Evolutionary conservation across 2,797 vertebrate species (phyloP).

Genomic region (Sphaeramia orbicularis): DNA sequence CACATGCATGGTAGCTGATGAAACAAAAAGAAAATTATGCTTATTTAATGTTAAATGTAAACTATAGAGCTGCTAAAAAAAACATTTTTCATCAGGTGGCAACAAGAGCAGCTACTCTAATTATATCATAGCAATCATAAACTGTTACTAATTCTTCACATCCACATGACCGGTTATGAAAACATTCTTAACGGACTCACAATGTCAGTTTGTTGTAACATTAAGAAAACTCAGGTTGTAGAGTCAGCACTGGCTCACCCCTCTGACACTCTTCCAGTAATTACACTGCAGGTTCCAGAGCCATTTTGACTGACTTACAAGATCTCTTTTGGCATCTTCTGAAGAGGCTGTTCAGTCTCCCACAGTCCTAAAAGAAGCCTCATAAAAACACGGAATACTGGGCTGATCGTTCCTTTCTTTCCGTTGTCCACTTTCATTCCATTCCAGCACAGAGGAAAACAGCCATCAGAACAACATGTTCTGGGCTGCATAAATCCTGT

Average conservation of each 20-base stretch:
- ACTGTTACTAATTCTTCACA: not conserved
- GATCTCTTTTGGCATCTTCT: constrained; percentile 51
- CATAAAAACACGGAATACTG: constrained; percentile 14
- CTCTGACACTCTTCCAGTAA: not conserved
- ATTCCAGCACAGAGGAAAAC: constrained; percentile 55
- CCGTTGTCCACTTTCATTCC: constrained; percentile 56
- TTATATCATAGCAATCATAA: not conserved
- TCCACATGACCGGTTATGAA: too few species aligned
- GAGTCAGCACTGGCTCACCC: not conserved
- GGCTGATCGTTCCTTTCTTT: constrained; percentile 35
- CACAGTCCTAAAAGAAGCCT: constrained; percentile 35
- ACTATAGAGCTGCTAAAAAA: not conserved
- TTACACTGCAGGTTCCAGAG: constrained; percentile 26
- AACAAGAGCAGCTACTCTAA: not conserved
- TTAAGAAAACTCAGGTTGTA: not conserved
- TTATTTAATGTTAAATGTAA: not conserved
- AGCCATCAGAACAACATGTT: constrained; percentile 73
- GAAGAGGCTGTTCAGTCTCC: constrained; percentile 45
- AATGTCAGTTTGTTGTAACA: not conserved
- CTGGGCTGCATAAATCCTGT: constrained; percentile 41
- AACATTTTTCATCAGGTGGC: not conserved
- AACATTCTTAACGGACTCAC: not conserved
- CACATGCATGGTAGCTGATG: not conserved
- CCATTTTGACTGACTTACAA: constrained; percentile 15
- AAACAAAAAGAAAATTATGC: too few species aligned